These are phyloP conservation scores for Hesperophylax magnus DNA, from an alignment of 1,140 invertebrate species.

Conservation along the genomic window DNA sequence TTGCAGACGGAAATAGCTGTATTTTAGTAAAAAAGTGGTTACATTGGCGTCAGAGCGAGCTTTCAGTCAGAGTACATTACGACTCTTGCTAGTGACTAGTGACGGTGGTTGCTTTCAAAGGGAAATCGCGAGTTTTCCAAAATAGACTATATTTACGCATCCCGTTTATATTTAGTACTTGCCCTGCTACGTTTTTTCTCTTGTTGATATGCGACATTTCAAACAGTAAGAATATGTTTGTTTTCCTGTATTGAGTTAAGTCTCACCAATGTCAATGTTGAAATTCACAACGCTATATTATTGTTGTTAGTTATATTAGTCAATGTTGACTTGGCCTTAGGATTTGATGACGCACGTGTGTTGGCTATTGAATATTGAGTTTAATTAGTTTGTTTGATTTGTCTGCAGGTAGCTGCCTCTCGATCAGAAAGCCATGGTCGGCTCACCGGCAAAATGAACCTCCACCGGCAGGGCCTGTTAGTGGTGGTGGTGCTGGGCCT, in stretches of 20 bases:
- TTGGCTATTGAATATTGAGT: too few relatives aligned
- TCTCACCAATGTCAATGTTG: too few relatives aligned
- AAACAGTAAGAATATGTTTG: not conserved
- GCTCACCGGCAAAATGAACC: constrained; percentile 40
- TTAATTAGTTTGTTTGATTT: not conserved
- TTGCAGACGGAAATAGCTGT: not conserved
- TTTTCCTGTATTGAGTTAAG: too few relatives aligned
- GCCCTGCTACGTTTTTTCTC: not conserved
- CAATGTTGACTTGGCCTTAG: too few relatives aligned
- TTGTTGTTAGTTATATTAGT: too few relatives aligned
- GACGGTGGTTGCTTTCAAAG: not conserved
- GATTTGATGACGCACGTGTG: too few relatives aligned
- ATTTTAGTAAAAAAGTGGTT: not conserved
- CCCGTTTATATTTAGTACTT: not conserved
- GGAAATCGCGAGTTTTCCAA: not conserved
- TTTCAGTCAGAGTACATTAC: constrained; percentile 9
- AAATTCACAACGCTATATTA: too few relatives aligned
- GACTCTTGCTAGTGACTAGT: not conserved
- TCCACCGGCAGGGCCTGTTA: constrained; percentile 31
- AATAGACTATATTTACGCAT: constrained; percentile 4
- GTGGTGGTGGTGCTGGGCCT: constrained; percentile 33
- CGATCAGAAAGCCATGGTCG: constrained; percentile 39
- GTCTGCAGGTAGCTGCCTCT: constrained; percentile 38
- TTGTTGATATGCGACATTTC: not conserved
- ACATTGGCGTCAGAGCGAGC: not conserved